Evolutionary conservation across 2,113 vertebrate species (phyloP), one percentile per base, ranked within the genome.

Genomic region (Bucco capensis): DNA sequence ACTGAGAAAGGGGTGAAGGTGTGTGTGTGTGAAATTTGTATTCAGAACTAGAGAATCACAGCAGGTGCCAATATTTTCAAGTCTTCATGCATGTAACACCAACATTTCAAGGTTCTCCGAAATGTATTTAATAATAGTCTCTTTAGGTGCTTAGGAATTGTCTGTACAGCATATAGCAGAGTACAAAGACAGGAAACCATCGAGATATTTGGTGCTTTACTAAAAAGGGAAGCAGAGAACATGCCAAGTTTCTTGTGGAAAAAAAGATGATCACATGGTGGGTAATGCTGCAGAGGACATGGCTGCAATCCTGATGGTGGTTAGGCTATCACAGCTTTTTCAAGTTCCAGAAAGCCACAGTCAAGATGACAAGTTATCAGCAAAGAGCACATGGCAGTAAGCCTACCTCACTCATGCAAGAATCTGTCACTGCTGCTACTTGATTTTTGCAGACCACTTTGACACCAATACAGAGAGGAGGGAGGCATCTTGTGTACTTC

Each of bases 131-230:
- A 69, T 83, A 92, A 71, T 11, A 81, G 49, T n/a, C 61, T 65
- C 62, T 40, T 86, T 25, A 88, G 33, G 33, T 57, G 66, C 65
- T 75, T 44, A 72, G 65, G 66, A 89, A 93, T 78, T 65, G 57
- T 54, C 73, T 54, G 77, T 19, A 61, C 57, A 92, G 86, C 12
- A 1, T 21, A 84, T 10, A 93, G 66, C 33, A 44, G 31, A 90
- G 37, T 15, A 92, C 80, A 94, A 94, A 93, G 66, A 74, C 62
- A 84, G 88, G 81, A 94, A 93, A 79, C n/a, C 0, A 7, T 42
- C 1, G 5, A 73, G 74, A 78, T 83, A 93, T 65, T 69, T 21
- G 25, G 49, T 69, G 37, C 62, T 93, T 65, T 84, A 83, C 77
- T 76, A 44, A 89, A 90, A 76, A 19, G 22, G 27, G 83, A 88